Evolutionary conservation across 2,888 invertebrate genomes (phyloP).

Genomic region (Aphidius colemani): DNA sequence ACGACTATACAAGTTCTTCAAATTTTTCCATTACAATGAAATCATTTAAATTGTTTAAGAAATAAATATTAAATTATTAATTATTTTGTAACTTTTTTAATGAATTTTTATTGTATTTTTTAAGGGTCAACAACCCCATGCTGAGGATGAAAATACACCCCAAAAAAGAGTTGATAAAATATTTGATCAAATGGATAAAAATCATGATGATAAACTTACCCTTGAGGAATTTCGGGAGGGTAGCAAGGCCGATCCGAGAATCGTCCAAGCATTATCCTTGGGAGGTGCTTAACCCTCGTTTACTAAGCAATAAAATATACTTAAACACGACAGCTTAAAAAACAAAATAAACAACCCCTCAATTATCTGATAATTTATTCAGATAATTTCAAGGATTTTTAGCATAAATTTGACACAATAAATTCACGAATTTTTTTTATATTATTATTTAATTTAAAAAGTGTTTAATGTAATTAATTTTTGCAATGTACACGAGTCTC

Average conservation of each 20-base stretch:
- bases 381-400: too few relatives aligned
- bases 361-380: too few relatives aligned
- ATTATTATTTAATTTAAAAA: too few relatives aligned
- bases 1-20: too few relatives aligned
- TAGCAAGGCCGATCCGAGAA: conserved; percentile 97
- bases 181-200: conserved; percentile 98
- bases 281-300: conserved; percentile 69
- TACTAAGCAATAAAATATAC: not conserved
- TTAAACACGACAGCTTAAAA: too few relatives aligned
- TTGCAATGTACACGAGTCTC: too few relatives aligned
- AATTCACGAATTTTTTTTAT: too few relatives aligned
- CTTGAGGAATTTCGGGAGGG: conserved; percentile 97
- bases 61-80: not conserved
- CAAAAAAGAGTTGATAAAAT: conserved; percentile 98
- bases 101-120: conserved; percentile 34
- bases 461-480: too few relatives aligned
- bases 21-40: not conserved
- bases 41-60: not conserved
- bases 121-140: conserved; percentile 87
- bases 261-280: conserved; percentile 92
- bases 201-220: conserved; percentile 94
- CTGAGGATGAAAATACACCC: conserved; percentile 89
- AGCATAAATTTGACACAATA: too few relatives aligned
- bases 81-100: not conserved
- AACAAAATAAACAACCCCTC: too few relatives aligned